phyloP scores from a whole-genome alignment of 2,113 vertebrate genomes.

The Cisticola juncidis region DNA sequence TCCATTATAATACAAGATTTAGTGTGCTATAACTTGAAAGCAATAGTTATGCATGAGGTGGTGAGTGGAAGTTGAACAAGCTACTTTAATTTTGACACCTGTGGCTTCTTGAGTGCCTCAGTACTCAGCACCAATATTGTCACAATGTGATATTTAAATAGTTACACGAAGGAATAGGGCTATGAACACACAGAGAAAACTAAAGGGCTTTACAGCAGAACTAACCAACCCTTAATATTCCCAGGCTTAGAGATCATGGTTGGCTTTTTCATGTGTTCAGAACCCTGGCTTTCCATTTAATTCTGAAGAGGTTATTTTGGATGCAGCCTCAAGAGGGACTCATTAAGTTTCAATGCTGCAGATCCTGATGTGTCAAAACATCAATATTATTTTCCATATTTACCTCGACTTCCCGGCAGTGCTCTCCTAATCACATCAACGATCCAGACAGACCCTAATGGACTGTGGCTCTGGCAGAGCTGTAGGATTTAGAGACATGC shows the following conservation, averaged over 20 bases:
- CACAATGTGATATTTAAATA: not conserved
- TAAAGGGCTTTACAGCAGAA: not conserved
- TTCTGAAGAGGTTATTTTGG: not conserved
- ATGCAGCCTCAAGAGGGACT: not conserved
- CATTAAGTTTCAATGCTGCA: not conserved
- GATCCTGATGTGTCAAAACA: not conserved
- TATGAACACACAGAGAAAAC: not conserved
- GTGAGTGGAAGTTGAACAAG: not conserved
- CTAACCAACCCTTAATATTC: not conserved
- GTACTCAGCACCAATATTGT: not conserved
- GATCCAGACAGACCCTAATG: not conserved
- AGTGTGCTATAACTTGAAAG: not conserved
- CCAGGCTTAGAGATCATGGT: not conserved
- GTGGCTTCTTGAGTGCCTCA: not conserved
- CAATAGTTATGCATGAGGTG: not conserved
- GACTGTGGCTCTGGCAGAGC: not conserved
- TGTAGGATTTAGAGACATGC: not conserved
- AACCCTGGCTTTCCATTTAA: not conserved
- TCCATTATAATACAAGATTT: not conserved
- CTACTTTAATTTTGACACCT: not conserved
- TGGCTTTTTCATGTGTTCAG: not conserved
- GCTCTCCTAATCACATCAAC: not conserved
- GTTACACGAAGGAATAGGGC: not conserved
- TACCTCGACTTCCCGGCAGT: not conserved
- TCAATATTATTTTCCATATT: not conserved